A percentile compares a stretch with the other conserved stretches of the same genome.
phyloP scores from a whole-genome alignment of 2,888 invertebrate species.

The Agonopterix alstromeriana region DNA sequence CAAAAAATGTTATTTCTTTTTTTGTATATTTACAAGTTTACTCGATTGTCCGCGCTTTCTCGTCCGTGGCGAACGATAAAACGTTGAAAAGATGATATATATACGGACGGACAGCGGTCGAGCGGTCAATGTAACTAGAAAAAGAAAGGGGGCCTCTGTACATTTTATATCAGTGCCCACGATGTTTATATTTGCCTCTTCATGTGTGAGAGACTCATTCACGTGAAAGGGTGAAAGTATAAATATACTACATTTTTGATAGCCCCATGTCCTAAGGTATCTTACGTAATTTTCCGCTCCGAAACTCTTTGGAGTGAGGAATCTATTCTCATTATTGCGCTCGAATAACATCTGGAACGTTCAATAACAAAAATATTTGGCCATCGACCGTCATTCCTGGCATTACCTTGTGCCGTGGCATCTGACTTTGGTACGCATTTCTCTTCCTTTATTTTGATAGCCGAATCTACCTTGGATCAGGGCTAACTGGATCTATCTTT shows the following conservation, averaged over 20 bases:
- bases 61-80: conserved; percentile 15
- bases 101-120: conserved; percentile 10
- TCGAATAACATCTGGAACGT: conserved; percentile 17
- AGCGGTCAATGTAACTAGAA: conserved; percentile 2
- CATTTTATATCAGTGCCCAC: neutral
- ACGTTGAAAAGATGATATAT: conserved; percentile 19
- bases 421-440: neutral
- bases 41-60: conserved; percentile 13
- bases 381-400: conserved; percentile 15
- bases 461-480: too few relatives aligned
- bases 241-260: neutral
- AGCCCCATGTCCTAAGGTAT: neutral
- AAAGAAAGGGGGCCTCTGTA: neutral
- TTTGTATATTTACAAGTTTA: conserved; percentile 5
- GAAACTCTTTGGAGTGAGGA: too few relatives aligned
- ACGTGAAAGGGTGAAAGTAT: neutral
- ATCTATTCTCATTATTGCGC: conserved; percentile 8
- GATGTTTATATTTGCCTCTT: conserved; percentile 4
- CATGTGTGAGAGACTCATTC: conserved; percentile 1
- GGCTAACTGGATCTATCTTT: too few relatives aligned
- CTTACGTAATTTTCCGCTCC: too few relatives aligned
- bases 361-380: conserved; percentile 39
- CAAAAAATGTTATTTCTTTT: too few relatives aligned
- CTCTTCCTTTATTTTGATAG: neutral
- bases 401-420: neutral